Conservation (phyloP, 2,888 invertebrate genomes). For the Chaetoderma sp. region DNA sequence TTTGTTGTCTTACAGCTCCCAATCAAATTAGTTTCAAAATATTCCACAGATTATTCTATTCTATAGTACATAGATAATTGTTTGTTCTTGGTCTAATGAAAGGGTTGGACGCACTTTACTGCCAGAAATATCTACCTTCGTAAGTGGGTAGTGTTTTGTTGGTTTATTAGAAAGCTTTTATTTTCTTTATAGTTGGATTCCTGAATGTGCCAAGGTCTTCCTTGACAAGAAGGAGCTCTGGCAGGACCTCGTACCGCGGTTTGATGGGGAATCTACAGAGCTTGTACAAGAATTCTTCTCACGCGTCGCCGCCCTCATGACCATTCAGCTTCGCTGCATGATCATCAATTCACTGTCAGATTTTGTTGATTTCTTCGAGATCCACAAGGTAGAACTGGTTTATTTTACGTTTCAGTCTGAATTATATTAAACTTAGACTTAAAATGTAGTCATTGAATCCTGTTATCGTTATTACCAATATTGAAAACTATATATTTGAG, state of each 20-base stretch:
- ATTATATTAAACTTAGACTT: not conserved
- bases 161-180: not conserved
- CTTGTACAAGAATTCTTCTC: constrained; percentile 79
- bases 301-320: constrained; percentile 83
- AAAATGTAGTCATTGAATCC: too few relatives aligned
- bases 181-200: constrained; percentile 77
- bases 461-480: not conserved
- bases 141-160: not conserved
- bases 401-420: not conserved
- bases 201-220: constrained; percentile 86
- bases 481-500: not conserved
- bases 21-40: too few relatives aligned
- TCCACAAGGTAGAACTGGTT: constrained; percentile 74
- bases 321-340: constrained; percentile 77
- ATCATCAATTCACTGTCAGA: constrained; percentile 68
- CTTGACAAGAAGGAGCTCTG: constrained; percentile 81
- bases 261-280: constrained; percentile 69
- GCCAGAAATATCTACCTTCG: too few relatives aligned
- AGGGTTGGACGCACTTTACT: too few relatives aligned
- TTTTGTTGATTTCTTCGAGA: constrained; percentile 69
- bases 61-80: too few relatives aligned
- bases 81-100: too few relatives aligned
- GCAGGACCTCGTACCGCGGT: constrained; percentile 79
- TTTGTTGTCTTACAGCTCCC: too few relatives aligned
- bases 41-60: too few relatives aligned